Evolutionary conservation across 2,113 vertebrate species (phyloP), one percentile per base, ranked within the genome.

Genomic region (Aleadryas rufinucha): DNA sequence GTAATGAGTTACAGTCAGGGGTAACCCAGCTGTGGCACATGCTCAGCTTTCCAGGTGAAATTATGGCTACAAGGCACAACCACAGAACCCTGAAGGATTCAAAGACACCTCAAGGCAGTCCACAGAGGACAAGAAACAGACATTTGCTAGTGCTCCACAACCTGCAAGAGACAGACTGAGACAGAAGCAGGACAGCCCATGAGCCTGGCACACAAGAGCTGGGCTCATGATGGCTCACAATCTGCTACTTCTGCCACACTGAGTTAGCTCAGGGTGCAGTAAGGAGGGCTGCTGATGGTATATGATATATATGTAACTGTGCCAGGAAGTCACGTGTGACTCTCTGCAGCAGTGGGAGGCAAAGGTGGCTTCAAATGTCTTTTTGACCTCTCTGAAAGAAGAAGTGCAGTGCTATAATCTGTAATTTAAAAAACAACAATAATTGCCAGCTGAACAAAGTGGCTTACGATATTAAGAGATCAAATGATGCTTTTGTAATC

Each of bases 171-270:
- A 84, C 92, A 93, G 76, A 80, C 66, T 50, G 90, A 52, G 53
- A 19, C 37, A 80, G 92, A 82, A 60, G 75, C 66, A 90, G 90
- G 87, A 53, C 71, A 78, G 92, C 75, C 84, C 92, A 11, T 27
- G 44, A 88, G 83, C 44, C 88, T 68, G 88, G 89, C 47, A 13
- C 84, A 76, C 78, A 12, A 7, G 81, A 87, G 82, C 87, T 13
- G 13, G 37, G 85, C 92, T 90, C 83, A 52, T 4, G 66, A 88
- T 69, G 80, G 79, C 61, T 89, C 90, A 81, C 95, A 96, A 94
- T 93, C 95, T 96, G 95, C 60, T 78, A 5, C 79, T 68, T 37
- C 75, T 96, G 95, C 90, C 93, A 95, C 80, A 1, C 1, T 13
- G 76, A 86, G 68, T 93, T 94, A 37, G 35, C 89, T 93, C 93